phyloP scores from a whole-genome alignment of 2,797 vertebrate species.

The Catostomus latipinnis region DNA sequence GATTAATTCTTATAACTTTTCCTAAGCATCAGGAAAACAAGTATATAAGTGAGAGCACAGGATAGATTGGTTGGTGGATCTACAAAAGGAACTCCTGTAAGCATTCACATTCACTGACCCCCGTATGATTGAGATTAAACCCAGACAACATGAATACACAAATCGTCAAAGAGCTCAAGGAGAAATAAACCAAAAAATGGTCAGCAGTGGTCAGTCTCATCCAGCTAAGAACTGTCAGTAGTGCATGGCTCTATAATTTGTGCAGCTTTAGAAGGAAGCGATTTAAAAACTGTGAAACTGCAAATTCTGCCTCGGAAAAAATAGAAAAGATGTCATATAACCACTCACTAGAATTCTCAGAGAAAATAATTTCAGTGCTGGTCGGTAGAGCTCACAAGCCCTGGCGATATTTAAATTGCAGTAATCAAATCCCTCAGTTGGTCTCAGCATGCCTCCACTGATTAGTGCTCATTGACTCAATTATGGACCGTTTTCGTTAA shows the following conservation, averaged over 20 bases:
- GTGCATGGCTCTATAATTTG: conserved; percentile 8
- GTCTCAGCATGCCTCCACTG: conserved; percentile 34
- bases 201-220: conserved; percentile 32
- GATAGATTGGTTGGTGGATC: not conserved
- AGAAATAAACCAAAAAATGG: conserved; percentile 20
- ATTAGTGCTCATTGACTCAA: conserved; percentile 35
- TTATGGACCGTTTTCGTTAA: conserved; percentile 13
- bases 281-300: conserved; percentile 28
- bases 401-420: conserved; percentile 56
- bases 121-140: conserved; percentile 9
- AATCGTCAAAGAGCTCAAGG: conserved; percentile 19
- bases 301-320: conserved; percentile 21
- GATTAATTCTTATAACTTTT: too few species aligned
- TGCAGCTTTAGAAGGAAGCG: conserved; percentile 20
- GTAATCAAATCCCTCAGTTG: conserved; percentile 43
- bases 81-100: not conserved
- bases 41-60: not conserved
- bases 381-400: conserved; percentile 34
- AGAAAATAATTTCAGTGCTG: conserved; percentile 46
- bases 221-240: conserved; percentile 5
- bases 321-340: conserved; percentile 10
- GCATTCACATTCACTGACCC: not conserved
- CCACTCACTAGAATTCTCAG: conserved; percentile 24
- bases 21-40: too few species aligned
- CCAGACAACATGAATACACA: not conserved